Evolutionary conservation across 1,140 invertebrate genomes (phyloP).

Genomic region (Pararge aegeria): DNA sequence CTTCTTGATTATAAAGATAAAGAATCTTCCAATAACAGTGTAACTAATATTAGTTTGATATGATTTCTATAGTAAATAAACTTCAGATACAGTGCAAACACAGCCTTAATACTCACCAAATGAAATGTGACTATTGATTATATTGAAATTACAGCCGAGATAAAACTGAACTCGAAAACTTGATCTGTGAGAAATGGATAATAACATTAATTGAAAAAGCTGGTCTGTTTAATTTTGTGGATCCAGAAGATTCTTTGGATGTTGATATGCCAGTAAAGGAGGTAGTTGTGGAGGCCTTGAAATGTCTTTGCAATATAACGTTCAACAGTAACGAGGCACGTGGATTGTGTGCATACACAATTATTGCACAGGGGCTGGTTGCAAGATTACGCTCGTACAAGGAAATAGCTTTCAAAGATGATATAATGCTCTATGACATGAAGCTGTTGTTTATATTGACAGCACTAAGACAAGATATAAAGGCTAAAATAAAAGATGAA

Average conservation of each 20-base stretch:
- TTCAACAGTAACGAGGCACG: constrained; percentile 89
- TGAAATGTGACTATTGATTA: too few relatives aligned
- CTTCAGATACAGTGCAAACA: too few relatives aligned
- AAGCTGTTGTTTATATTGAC: constrained; percentile 94
- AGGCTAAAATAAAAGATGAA: constrained; percentile 86
- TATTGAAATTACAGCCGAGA: constrained; percentile 88
- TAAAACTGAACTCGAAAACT: constrained; percentile 85
- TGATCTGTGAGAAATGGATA: constrained; percentile 85
- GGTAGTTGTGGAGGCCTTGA: constrained; percentile 87
- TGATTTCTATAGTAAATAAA: too few relatives aligned
- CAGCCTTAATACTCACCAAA: too few relatives aligned
- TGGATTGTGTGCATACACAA: constrained; percentile 85
- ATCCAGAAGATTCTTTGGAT: constrained; percentile 52
- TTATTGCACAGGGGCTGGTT: constrained; percentile 87
- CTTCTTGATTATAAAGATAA: too few relatives aligned
- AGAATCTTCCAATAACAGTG: too few relatives aligned
- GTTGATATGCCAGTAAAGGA: constrained; percentile 55
- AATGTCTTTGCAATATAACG: constrained; percentile 94
- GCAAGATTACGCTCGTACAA: constrained; percentile 86
- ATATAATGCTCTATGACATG: constrained; percentile 93
- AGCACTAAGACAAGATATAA: constrained; percentile 86
- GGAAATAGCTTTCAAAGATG: constrained; percentile 80
- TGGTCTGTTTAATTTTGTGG: constrained; percentile 77
- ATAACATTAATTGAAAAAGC: constrained; percentile 83
- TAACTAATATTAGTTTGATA: too few relatives aligned